Percentiles rank a stretch among this genome's conserved stretches.
Conservation (phyloP, 2,113 vertebrate genomes). For the Andinoacara biseriatus region DNA sequence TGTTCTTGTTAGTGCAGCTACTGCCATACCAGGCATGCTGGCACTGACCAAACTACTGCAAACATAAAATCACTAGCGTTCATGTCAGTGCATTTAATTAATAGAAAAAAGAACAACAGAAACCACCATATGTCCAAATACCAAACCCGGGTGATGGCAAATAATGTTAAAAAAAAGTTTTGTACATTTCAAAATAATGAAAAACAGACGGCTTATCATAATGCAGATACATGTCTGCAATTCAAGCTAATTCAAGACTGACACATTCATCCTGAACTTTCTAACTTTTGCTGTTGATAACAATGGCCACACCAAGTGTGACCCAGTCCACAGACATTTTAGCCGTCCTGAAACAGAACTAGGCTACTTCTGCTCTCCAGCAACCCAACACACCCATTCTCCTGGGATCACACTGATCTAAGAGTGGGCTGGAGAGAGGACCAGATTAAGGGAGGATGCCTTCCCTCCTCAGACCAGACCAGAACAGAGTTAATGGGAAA, state of each 20-base stretch:
- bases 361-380: constrained; percentile 68
- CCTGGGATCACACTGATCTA: constrained; percentile 75
- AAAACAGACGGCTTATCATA: neutral
- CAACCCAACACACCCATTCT: constrained; percentile 79
- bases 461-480: constrained; percentile 56
- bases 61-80: constrained; percentile 21
- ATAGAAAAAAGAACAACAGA: neutral
- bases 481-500: constrained; percentile 70
- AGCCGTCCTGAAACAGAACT: constrained; percentile 63
- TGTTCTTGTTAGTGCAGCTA: no score
- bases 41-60: no score
- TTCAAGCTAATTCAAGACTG: neutral
- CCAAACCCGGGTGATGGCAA: neutral
- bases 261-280: neutral
- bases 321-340: constrained; percentile 53
- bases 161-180: constrained; percentile 6
- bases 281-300: constrained; percentile 26
- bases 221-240: neutral
- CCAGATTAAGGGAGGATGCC: constrained; percentile 71
- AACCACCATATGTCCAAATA: neutral
- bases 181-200: neutral
- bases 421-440: constrained; percentile 71
- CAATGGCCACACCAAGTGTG: constrained; percentile 23
- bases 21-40: no score
- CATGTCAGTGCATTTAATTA: neutral